Evolutionary conservation across 1,140 invertebrate species (phyloP), one percentile per base, ranked within the genome.

Genomic region (Eciton burchellii): DNA sequence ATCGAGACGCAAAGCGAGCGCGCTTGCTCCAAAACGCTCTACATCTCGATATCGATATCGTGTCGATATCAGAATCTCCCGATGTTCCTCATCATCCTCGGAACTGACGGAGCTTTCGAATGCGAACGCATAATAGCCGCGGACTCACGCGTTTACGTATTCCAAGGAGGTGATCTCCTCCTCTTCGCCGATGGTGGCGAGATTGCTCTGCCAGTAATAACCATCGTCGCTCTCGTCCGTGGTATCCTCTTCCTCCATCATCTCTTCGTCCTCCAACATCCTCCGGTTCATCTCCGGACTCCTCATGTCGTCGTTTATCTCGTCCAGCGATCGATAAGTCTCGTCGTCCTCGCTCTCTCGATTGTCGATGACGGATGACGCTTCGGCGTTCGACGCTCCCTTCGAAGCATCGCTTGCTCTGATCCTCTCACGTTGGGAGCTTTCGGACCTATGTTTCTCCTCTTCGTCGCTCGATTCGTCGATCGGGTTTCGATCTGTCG

Each of bases 191-290:
- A 93, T 93, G 3, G 92, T 93, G 1, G 92, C 92, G 19, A 93
- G 70, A 83, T 92, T 93, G 70, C 90, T 93, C 35, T 92, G 91
- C 92, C 92, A 93, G 43, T 93, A 93, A 65, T 92, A 93, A 83
- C 83, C 89, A 0, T 88, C 85, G 56, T 92, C 91, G 60, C 90
- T 91, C 14, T 91, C 91, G 0, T 91, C 90, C n/a, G 76, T 89
- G 16, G 90, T 73, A 8, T 92, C 88, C 0, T 91, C 88, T 14
- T 83, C 82, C 3, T 84, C 52, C 0, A 21, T 43, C 1, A 79
- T 52, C 11, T 74, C 57, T 19, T 85, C 68, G 11, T 66, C 63
- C 19, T 83, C 45, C 11, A 60, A 1, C 5, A 24, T 12, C 9
- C 56, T 12, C 9, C 56, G 47, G 62, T 81, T 56, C 0, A 49